phyloP scores from a whole-genome alignment of 2,888 invertebrate genomes.

The Scrobipalpa costella region DNA sequence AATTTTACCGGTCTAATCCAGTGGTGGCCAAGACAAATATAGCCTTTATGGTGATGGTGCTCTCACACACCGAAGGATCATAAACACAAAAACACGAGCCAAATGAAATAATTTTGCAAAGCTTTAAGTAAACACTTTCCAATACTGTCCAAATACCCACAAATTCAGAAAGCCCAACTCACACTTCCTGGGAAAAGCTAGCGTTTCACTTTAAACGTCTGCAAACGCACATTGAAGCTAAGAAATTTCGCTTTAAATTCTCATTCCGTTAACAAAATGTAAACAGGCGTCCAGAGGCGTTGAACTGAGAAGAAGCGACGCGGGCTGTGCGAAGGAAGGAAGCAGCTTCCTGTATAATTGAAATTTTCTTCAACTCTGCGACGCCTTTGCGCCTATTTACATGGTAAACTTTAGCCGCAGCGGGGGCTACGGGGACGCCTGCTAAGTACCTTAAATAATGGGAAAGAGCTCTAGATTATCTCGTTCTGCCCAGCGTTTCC shows the following conservation, averaged over 20 bases:
- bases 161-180: background rate
- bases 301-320: constrained; percentile 24
- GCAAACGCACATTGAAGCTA: constrained; percentile 65
- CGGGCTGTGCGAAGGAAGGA: constrained; percentile 41
- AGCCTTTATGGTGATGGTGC: no score
- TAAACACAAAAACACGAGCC: no score
- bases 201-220: constrained; percentile 35
- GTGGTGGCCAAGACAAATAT: no score
- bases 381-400: constrained; percentile 32
- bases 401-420: background rate
- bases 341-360: constrained; percentile 50
- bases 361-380: constrained; percentile 65
- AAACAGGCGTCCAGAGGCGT: constrained; percentile 49
- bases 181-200: background rate
- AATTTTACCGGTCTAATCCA: no score
- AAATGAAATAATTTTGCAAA: background rate
- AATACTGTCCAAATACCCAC: background rate
- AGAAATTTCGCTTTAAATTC: constrained; percentile 73
- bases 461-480: no score
- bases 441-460: background rate
- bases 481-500: no score
- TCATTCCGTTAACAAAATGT: constrained; percentile 74
- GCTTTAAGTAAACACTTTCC: background rate
- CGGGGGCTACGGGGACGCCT: background rate
- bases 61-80: no score